Evolutionary conservation across 1,140 invertebrate genomes (phyloP).

Genomic region (Aphelenchoides avenae): DNA sequence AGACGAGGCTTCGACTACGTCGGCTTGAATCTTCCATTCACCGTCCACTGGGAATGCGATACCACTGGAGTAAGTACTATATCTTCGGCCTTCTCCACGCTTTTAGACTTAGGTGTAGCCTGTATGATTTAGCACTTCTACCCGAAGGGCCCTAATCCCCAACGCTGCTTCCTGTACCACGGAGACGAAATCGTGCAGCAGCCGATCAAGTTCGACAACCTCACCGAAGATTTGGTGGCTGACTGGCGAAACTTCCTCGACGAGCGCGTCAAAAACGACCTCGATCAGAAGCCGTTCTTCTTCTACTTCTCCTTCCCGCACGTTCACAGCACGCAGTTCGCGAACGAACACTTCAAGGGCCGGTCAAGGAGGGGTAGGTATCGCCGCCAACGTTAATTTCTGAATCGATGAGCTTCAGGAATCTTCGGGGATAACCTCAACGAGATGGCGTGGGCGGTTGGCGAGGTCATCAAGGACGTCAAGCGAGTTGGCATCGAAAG

Average conservation of each 20-base stretch:
- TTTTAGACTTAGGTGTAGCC: too few relatives aligned
- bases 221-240: constrained; percentile 52
- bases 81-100: too few relatives aligned
- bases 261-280: constrained; percentile 7
- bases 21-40: constrained; percentile 49
- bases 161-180: constrained; percentile 55
- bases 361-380: constrained; percentile 39
- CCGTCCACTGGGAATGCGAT: constrained; percentile 13
- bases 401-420: constrained; percentile 18
- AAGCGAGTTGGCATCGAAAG: constrained; percentile 20
- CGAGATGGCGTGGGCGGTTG: constrained; percentile 59
- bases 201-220: constrained; percentile 53
- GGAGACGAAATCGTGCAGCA: constrained; percentile 58
- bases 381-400: background rate
- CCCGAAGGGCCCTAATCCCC: constrained; percentile 14
- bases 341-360: constrained; percentile 43
- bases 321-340: constrained; percentile 57
- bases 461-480: constrained; percentile 47
- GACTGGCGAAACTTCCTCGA: constrained; percentile 57
- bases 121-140: constrained; percentile 29
- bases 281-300: constrained; percentile 49
- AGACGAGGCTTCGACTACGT: constrained; percentile 50
- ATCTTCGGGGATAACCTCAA: constrained; percentile 44
- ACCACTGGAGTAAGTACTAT: too few relatives aligned
- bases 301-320: constrained; percentile 60